Evolutionary conservation across 2,888 invertebrate genomes (phyloP).

Genomic region (Aspidapion aeneum): DNA sequence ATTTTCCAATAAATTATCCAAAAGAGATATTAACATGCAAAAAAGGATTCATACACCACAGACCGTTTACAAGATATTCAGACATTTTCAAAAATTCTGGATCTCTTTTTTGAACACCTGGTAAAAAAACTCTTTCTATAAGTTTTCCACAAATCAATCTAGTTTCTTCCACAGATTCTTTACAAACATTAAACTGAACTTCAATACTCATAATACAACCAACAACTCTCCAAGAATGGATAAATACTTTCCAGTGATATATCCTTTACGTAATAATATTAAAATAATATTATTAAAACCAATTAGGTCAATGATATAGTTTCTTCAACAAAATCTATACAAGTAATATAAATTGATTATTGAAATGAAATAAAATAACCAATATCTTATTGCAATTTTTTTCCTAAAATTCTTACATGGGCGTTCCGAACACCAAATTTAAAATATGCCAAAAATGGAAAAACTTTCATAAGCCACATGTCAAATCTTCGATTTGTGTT

Average conservation of each 20-base stretch:
- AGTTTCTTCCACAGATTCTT: constrained; percentile 60
- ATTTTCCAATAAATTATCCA: constrained; percentile 29
- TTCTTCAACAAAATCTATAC: too few relatives aligned
- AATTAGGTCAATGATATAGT: constrained; percentile 86
- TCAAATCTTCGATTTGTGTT: constrained; percentile 51
- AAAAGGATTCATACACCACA: constrained; percentile 61
- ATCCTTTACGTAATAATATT: constrained; percentile 58
- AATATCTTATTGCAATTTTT: too few relatives aligned
- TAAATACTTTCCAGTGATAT: constrained; percentile 68
- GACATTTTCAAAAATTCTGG: constrained; percentile 65
- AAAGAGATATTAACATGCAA: constrained; percentile 53
- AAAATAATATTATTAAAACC: constrained; percentile 67
- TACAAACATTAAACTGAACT: constrained; percentile 75
- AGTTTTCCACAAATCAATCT: constrained; percentile 57
- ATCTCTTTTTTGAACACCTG: constrained; percentile 53
- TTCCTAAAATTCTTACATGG: constrained; percentile 44
- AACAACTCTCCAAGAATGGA: constrained; percentile 82
- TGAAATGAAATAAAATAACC: too few relatives aligned
- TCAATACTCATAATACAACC: constrained; percentile 80
- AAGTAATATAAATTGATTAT: too few relatives aligned
- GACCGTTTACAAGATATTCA: constrained; percentile 59
- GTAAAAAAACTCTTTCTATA: constrained; percentile 58
- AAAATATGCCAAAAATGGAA: constrained; percentile 67
- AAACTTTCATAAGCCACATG: constrained; percentile 60
- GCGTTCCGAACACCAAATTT: constrained; percentile 61